Evolutionary conservation across 2,888 invertebrate species (phyloP), one percentile per base, ranked within the genome.

Genomic region (Cephus pulcher): DNA sequence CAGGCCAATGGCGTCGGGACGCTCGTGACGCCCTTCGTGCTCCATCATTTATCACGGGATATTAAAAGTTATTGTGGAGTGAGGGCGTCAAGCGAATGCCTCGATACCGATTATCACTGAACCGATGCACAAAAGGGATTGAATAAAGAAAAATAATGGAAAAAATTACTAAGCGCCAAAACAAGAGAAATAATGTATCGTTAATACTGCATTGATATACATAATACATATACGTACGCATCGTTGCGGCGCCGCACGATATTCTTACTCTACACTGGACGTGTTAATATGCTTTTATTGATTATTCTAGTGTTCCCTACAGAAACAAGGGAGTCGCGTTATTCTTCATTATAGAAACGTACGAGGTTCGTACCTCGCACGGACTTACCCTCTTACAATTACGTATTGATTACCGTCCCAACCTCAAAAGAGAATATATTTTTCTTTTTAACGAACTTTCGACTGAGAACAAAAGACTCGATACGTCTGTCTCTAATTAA

Each of bases 111-210:
- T 82, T 80, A 77, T 83, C 69, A 80, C 80, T 82, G 83, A 84
- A 82, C 81, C 85, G 85, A 86, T 86, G 87, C 87, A 87, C 87
- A 83, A 85, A 84, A 83, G 85, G 86, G 86, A 87, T 86, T 87
- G 86, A 87, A 78, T 80, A 80, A 80, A 81, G 12, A 35, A 79
- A 71, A 75, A 37, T 34, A 56, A 56, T 56, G 23, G 56, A 56
- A 56, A 56, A 23, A 56, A 56, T 23, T 23, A 23, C 56, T 56
- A 23, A 40, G 23, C 56, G 23, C 56, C 56, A 56, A 2, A 56
- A 23, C 23, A 56, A 23, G 2, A 9, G 56, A 56, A 56, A 23
- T 56, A 56, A 23, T 56, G 15, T 56, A 56, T 56, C 56, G 56
- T 23, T 23, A 75, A 75, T 74, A 74, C 35, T 33, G n/a, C 68